Evolutionary conservation across 1,140 invertebrate species (phyloP).

Genomic region (Rhopalosiphum padi): DNA sequence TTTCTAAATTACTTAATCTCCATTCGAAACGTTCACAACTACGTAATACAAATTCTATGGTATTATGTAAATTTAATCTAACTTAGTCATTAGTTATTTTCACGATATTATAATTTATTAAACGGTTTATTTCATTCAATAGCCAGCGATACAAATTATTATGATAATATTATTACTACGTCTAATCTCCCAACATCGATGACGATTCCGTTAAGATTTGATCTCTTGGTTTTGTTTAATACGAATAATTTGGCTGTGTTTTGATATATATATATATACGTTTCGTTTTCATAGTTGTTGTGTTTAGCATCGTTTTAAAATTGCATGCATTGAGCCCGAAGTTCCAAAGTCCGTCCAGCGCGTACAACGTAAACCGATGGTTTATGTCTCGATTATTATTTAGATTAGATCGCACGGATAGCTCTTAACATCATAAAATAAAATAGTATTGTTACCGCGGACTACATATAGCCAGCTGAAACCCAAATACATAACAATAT

Average conservation of each 20-base stretch:
- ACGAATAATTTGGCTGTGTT: constrained; percentile 40
- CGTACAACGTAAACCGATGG: background rate
- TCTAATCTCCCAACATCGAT: background rate
- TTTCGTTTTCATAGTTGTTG: background rate
- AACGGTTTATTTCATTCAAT: background rate
- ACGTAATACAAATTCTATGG: background rate
- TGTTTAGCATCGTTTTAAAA: background rate
- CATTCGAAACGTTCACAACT: background rate
- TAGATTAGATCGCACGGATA: background rate
- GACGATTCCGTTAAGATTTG: background rate
- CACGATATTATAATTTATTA: background rate
- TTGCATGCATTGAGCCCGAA: constrained; percentile 9
- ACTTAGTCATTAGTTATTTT: background rate
- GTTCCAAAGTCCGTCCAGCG: constrained; percentile 38
- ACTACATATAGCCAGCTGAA: background rate
- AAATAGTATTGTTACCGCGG: background rate
- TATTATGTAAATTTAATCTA: background rate
- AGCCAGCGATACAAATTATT: background rate
- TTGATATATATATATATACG: constrained; percentile 31
- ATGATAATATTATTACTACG: background rate
- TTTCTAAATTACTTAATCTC: background rate
- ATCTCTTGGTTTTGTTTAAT: constrained; percentile 30
- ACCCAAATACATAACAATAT: background rate
- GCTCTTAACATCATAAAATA: background rate
- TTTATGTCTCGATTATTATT: background rate